Conservation (phyloP, 1,140 invertebrate genomes). For the Drosophila biarmipes region DNA sequence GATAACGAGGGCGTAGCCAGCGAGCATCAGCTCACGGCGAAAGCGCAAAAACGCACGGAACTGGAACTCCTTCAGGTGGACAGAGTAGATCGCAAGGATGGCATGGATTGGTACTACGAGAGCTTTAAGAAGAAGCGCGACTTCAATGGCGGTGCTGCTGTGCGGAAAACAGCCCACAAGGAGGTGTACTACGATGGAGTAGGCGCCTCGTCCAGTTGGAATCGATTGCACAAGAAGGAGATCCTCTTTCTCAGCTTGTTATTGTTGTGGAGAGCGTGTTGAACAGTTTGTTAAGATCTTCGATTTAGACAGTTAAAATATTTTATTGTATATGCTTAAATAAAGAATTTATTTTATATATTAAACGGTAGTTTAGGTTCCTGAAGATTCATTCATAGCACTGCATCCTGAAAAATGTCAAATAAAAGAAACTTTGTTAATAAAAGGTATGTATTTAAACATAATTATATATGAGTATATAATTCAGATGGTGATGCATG, state of each 20-base stretch:
- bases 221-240: conserved; percentile 16
- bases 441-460: neutral
- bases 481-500: conserved; percentile 69
- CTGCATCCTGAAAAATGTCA: conserved; percentile 22
- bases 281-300: conserved; percentile 64
- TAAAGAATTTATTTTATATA: conserved; percentile 39
- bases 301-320: conserved; percentile 46
- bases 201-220: conserved; percentile 25
- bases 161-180: conserved; percentile 44
- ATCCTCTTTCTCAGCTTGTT: conserved; percentile 37
- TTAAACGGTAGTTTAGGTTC: neutral
- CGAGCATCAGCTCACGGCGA: conserved; percentile 55
- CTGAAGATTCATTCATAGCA: neutral
- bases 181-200: conserved; percentile 45
- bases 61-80: conserved; percentile 41
- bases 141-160: conserved; percentile 46
- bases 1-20: conserved; percentile 51
- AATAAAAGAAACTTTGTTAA: neutral
- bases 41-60: conserved; percentile 71
- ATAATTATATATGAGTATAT: neutral
- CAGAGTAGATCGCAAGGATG: conserved; percentile 77
- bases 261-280: conserved; percentile 58
- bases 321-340: conserved; percentile 52
- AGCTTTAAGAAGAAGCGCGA: conserved; percentile 88
- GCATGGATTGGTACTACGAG: conserved; percentile 90